Evolutionary conservation across 2,113 vertebrate genomes (phyloP), one percentile per base, ranked within the genome.

Genomic region (Kryptolebias marmoratus): DNA sequence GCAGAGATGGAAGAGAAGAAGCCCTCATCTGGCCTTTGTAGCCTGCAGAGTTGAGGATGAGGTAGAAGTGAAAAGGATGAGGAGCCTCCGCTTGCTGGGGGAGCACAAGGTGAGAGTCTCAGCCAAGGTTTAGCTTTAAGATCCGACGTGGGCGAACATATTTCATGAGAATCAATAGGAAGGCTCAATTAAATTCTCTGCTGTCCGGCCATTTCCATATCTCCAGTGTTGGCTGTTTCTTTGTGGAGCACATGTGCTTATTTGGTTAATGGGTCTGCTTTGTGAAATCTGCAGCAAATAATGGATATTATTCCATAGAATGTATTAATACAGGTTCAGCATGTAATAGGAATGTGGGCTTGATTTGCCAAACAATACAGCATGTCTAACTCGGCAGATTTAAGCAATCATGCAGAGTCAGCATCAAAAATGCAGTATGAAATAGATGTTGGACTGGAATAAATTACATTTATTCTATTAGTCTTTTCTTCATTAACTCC

Each of bases 251-350:
- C 13, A 71, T 81, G 80, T 67, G 55, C 60, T 4, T 0, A 61
- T 78, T 75, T 77, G 56, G 67, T 30, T 77, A 68, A 70, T 64
- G 66, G 55, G 18, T 64, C 63, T 31, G 39, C 44, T 65, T 67
- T 50, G 52, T 54, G 27, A 55, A 57, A 78, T 68, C 57, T 64
- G 45, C 71, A 18, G 14, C 49, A 54, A 65, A 59, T n/a, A 69
- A 11, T 1, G 1, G 11, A 48, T 56, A 30, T 67, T 48, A 56
- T 62, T 62, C 12, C 4, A 59, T 64, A 31, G n/a, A 54, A 55
- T 68, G 31, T 60, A 64, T 62, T 22, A 61, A 52, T 59, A 75
- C 16, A 11, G 4, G 31, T 70, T 30, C 44, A 68, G 60, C 39
- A 15, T 70, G 27, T 64, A 15, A 22, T 49, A 47, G 36, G 22